Evolutionary conservation across 1,140 invertebrate genomes (phyloP).

Genomic region (Drosophila ficusphila): DNA sequence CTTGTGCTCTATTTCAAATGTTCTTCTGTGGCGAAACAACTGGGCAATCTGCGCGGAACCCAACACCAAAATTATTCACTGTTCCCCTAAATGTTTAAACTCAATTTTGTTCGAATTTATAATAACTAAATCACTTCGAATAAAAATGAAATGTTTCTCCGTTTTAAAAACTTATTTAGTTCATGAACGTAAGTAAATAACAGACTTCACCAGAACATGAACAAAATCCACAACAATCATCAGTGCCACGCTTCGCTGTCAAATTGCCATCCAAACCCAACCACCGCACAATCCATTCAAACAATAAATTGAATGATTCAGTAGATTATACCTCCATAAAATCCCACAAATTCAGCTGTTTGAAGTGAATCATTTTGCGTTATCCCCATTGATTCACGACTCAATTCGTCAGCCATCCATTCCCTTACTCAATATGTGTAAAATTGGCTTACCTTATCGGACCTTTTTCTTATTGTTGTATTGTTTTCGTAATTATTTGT

Average conservation of each 20-base stretch:
- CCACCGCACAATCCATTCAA: conserved; percentile 26
- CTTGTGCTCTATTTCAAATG: conserved; percentile 70
- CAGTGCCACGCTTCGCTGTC: conserved; percentile 41
- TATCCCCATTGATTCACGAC: conserved; percentile 6
- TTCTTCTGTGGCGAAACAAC: conserved; percentile 65
- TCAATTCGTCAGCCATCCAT: conserved; percentile 7
- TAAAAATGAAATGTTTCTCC: conserved; percentile 11
- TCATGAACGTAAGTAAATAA: conserved; percentile 72
- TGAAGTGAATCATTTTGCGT: conserved; percentile 14
- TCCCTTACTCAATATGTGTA: not conserved
- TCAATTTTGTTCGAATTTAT: conserved; percentile 23
- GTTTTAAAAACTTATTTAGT: conserved; percentile 61
- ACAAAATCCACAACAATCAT: conserved; percentile 42
- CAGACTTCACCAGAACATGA: conserved; percentile 17
- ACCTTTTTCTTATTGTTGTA: not conserved
- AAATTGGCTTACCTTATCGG: conserved; percentile 8
- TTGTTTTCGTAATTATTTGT: conserved; percentile 5
- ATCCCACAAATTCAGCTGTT: not conserved
- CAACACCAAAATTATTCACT: conserved; percentile 18
- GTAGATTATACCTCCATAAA: not conserved
- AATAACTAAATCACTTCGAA: conserved; percentile 5
- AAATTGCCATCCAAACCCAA: conserved; percentile 42
- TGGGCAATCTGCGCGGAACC: conserved; percentile 60
- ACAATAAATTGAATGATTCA: not conserved
- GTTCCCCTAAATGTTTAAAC: conserved; percentile 26